Conservation (phyloP, 2,113 vertebrate genomes). For the Copsychus sechellarum region DNA sequence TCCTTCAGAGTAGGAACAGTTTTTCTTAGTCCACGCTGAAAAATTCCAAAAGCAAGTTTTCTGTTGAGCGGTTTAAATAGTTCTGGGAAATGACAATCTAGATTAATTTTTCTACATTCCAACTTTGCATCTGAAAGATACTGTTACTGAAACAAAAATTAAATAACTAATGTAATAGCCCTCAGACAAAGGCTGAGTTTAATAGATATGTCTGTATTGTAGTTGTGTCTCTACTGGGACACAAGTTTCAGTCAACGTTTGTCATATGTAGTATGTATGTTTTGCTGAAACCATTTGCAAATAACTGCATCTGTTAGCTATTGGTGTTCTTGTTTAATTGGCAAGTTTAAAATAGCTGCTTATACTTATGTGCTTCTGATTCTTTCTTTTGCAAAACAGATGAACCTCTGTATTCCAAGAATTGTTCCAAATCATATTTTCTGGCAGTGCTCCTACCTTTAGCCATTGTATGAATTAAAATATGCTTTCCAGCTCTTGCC, state of each 20-base stretch:
- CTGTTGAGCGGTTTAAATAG: neutral
- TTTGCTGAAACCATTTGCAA: slow-evolving; percentile 63
- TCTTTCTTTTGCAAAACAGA: slow-evolving; percentile 74
- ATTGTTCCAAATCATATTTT: slow-evolving; percentile 70
- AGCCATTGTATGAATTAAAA: slow-evolving; percentile 74
- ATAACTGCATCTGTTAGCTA: slow-evolving; percentile 76
- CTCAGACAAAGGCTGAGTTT: neutral
- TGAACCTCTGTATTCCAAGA: slow-evolving; percentile 73
- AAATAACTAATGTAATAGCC: neutral
- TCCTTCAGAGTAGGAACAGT: neutral
- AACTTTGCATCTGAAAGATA: neutral
- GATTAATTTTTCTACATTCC: neutral
- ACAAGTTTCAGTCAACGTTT: neutral
- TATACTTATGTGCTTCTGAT: slow-evolving; percentile 74
- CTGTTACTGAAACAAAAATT: neutral
- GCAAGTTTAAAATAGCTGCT: slow-evolving; percentile 77
- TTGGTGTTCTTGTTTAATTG: slow-evolving; percentile 74
- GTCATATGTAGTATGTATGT: slow-evolving; percentile 12
- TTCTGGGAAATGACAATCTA: neutral
- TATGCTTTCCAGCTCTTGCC: slow-evolving; percentile 63
- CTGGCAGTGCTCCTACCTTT: slow-evolving; percentile 71
- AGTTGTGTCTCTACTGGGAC: neutral
- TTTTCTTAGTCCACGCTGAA: neutral
- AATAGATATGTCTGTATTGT: neutral
- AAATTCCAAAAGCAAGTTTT: neutral